Base-by-base conservation (phyloP, 2,888 invertebrate genomes). In the Tolmerus cingulatus region DNA sequence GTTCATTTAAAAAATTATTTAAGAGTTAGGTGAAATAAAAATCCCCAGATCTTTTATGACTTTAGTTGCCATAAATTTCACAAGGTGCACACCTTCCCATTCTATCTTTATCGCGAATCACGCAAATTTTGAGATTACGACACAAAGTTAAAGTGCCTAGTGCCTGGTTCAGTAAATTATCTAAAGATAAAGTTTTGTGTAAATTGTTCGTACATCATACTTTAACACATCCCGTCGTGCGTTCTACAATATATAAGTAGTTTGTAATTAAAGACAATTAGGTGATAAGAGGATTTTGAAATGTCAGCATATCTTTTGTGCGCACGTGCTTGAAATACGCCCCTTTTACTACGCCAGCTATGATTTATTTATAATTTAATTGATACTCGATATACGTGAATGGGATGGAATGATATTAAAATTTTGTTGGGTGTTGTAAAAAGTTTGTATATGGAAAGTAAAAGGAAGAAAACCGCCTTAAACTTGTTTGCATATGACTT, bases 111-210 rank as follows among this genome's bases (percentile, higher is more conserved):
- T 66, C 66, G 66, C 66, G 27, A 23, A 66, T 27, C 66, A 66
- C 66, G 66, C 27, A 66, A 66, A 66, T 23, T 23, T 66, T 9
- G 14, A 66, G 66, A 66, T 66, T 66, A 27, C 27, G 66, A 66
- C n/a, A 66, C 1, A 8, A 19, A 66, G 27, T 66, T 66, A 66
- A 66, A 66, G 23, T 66, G 66, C 19, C 27, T 66, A 66, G 9
- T 66, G 66, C 66, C 27, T 66, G 66, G 27, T 66, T 66, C 66
- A 3, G 2, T 19, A 12, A 66, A 66, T 66, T 27, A 66, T 66
- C 66, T 66, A 23, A 66, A 78, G 79, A 79, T 79, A 79, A 79
- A 79, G 51, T 79, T 46, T 34, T 79, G 51, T 79, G 46, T 79
- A 46, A 79, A 79, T 79, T 14, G 79, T 79, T 55, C n/a, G 27